Base-by-base conservation (phyloP, 2,888 invertebrate genomes). In the Priocnemis perturbator region DNA sequence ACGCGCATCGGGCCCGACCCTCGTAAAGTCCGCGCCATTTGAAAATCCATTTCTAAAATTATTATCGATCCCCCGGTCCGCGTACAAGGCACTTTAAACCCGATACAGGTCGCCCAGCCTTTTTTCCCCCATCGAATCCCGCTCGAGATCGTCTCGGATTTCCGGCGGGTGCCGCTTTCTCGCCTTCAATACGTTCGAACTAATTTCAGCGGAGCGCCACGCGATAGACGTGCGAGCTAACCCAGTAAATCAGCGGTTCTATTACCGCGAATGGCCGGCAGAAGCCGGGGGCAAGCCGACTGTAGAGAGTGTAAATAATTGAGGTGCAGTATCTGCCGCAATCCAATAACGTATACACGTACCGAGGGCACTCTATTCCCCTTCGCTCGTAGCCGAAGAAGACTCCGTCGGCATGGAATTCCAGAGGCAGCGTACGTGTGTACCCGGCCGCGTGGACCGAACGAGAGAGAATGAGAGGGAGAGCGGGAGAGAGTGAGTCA, bases 181-280 rank as follows among this genome's bases (percentile, higher is more conserved):
- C 57, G 58, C 21, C 58, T 47, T 45, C 47, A 64, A 69, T 67
- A 72, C 48, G 60, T 60, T 71, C 63, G 59, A 78, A 71, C 70
- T 71, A 81, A 78, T 79, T 81, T 73, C 73, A 74, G 67, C 66
- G 62, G 59, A 59, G 61, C 62, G 69, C 57, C 37, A 37, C 62
- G 67, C 73, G 67, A 74, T 68, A 68, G 64, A 73, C 60, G 76
- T 63, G 44, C 67, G 65, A 71, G 76, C 66, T 70, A 76, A 78
- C 70, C 74, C 77, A 74, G 71, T 81, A 81, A 81, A 81, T 81
- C 81, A 79, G 76, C 59, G 74, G 73, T 81, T 79, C 75, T 74
- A 81, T 81, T 79, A 81, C 76, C 64, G 76, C 72, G 71, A 81
- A 77, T 73, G 65, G 70, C 57, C 67, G 69, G 64, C 72, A 64